Conservation (phyloP, 2,888 invertebrate species). For the Meta bourneti region DNA sequence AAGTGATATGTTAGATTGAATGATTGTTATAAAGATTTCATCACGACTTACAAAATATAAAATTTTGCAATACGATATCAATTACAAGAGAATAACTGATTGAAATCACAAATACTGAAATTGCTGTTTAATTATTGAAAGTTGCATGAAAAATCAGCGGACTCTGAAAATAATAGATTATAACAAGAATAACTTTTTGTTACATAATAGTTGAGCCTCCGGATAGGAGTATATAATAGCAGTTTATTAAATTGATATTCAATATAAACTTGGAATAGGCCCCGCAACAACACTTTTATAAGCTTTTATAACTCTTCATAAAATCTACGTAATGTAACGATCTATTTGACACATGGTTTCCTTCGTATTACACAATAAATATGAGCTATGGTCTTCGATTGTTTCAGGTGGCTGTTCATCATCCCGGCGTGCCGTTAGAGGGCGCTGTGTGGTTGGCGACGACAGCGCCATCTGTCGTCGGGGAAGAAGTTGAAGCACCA, state of each 20-base stretch:
- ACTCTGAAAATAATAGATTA: constrained; percentile 9
- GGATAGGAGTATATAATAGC: constrained; percentile 57
- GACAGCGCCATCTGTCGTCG: constrained; percentile 66
- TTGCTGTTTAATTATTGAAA: too few species aligned
- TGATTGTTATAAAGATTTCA: too few species aligned
- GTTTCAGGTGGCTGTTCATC: constrained; percentile 64
- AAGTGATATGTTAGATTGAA: too few species aligned
- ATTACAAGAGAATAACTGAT: too few species aligned
- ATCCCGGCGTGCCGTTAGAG: constrained; percentile 69
- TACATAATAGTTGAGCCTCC: constrained; percentile 54
- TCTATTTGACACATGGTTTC: constrained; percentile 70
- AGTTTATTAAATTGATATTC: constrained; percentile 70
- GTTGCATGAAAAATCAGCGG: constrained; percentile 6
- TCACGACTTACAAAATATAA: too few species aligned
- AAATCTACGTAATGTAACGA: constrained; percentile 73
- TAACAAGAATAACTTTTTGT: constrained; percentile 41
- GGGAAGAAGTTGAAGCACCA: constrained; percentile 73
- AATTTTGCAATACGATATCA: too few species aligned
- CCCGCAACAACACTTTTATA: constrained; percentile 59
- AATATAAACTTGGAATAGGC: constrained; percentile 67
- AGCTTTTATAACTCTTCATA: constrained; percentile 57
- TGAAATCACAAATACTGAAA: background rate
- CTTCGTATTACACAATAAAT: constrained; percentile 56
- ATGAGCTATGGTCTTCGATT: constrained; percentile 57
- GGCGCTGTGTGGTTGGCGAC: constrained; percentile 71